Evolutionary conservation across 2,888 invertebrate genomes (phyloP).

Genomic region (Philaethria dido): DNA sequence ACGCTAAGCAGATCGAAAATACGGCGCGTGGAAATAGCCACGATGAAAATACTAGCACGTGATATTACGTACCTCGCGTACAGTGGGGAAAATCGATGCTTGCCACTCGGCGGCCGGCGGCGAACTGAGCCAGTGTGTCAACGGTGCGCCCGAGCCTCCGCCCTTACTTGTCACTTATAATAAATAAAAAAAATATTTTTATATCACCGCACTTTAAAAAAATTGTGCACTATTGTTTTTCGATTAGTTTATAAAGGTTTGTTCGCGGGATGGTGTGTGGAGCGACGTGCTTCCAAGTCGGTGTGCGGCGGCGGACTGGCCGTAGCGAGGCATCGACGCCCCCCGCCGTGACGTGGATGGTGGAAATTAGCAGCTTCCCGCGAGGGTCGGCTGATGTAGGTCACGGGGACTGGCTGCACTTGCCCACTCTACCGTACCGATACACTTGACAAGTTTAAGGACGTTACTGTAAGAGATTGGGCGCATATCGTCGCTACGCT

Average conservation of each 20-base stretch:
- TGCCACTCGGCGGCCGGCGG: slow-evolving; percentile 81
- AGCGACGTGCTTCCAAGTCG: slow-evolving; percentile 64
- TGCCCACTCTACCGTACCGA: slow-evolving; percentile 76
- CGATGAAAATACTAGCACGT: slow-evolving; percentile 80
- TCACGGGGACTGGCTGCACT: slow-evolving; percentile 83
- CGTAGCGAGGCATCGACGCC: slow-evolving; percentile 57
- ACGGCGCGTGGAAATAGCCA: slow-evolving; percentile 79
- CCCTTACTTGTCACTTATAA: slow-evolving; percentile 76
- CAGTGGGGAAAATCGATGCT: slow-evolving; percentile 80
- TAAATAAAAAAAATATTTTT: slow-evolving; percentile 51
- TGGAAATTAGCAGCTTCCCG: slow-evolving; percentile 84
- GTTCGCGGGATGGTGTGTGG: slow-evolving; percentile 58
- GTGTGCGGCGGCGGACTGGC: slow-evolving; percentile 75
- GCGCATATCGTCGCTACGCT: slow-evolving; percentile 50
- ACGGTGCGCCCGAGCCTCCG: slow-evolving; percentile 76
- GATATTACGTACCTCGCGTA: slow-evolving; percentile 80
- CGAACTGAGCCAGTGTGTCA: slow-evolving; percentile 85
- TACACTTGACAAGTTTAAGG: slow-evolving; percentile 82
- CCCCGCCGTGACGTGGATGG: slow-evolving; percentile 76
- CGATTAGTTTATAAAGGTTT: slow-evolving; percentile 59
- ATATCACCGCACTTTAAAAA: slow-evolving; percentile 33
- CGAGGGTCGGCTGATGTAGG: slow-evolving; percentile 82
- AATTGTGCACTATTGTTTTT: slow-evolving; percentile 56
- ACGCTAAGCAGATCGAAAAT: slow-evolving; percentile 79
- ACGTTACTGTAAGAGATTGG: slow-evolving; percentile 74